Percentiles rank a stretch among this genome's conserved stretches.
These are phyloP conservation scores for Trichogramma evanescens DNA, from an alignment of 2,888 invertebrate species.

Conservation along the genomic window DNA sequence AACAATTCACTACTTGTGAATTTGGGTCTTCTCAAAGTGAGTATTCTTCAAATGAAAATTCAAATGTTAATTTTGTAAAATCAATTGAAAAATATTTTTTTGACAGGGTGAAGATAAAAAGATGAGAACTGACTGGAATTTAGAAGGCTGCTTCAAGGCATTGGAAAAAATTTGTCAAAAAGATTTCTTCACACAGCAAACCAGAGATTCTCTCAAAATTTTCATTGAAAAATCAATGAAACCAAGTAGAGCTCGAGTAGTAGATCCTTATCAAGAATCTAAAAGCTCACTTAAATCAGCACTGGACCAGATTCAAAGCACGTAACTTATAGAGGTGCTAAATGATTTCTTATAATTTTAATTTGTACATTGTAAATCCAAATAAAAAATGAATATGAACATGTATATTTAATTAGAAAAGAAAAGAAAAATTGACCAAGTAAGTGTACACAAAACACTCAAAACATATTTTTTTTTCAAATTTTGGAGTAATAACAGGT, in stretches of 20 bases:
- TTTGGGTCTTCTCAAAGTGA: conserved; percentile 67
- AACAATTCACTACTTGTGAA: conserved; percentile 62
- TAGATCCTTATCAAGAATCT: conserved; percentile 38
- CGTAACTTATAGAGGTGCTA: conserved; percentile 25
- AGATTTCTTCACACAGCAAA: conserved; percentile 51
- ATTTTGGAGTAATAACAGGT: conserved; percentile 12
- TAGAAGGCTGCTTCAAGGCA: conserved; percentile 56
- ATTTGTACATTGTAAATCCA: conserved; percentile 16
- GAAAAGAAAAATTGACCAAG: background rate
- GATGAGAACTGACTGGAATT: conserved; percentile 56
- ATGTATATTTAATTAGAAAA: conserved; percentile 8
- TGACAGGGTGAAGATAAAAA: conserved; percentile 63
- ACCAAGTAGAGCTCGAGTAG: conserved; percentile 28
- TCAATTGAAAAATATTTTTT: conserved; percentile 1
- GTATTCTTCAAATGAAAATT: conserved; percentile 10
- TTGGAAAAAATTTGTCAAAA: conserved; percentile 52
- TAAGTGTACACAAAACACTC: too few species aligned
- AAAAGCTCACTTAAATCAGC: conserved; percentile 36
- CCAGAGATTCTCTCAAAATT: conserved; percentile 50
- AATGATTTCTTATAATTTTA: conserved; percentile 8
- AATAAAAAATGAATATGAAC: conserved; percentile 10
- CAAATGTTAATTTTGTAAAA: background rate
- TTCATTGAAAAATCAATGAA: conserved; percentile 50
- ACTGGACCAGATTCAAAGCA: conserved; percentile 31
- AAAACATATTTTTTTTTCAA: background rate